phyloP scores from a whole-genome alignment of 2,113 vertebrate genomes.

The Erythrocercus mccallii region DNA sequence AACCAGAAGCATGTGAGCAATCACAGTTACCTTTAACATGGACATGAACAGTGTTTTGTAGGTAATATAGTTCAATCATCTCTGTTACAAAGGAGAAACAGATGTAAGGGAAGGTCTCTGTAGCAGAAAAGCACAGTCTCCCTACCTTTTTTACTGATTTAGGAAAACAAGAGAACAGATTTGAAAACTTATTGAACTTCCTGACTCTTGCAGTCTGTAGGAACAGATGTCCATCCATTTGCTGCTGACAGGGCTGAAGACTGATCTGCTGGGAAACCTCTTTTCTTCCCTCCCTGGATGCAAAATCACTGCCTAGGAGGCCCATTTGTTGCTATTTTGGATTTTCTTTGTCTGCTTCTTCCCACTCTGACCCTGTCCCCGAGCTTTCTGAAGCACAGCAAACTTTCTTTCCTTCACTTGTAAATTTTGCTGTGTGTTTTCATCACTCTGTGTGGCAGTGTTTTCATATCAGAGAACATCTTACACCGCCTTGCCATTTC shows the following conservation, averaged over 20 bases:
- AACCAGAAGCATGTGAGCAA: background rate
- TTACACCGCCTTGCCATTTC: background rate
- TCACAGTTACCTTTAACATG: background rate
- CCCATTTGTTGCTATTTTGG: background rate
- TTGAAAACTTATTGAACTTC: background rate
- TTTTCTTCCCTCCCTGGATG: background rate
- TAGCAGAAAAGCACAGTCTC: background rate
- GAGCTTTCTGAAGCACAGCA: background rate
- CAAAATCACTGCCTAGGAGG: background rate
- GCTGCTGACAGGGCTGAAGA: background rate
- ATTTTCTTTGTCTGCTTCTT: background rate
- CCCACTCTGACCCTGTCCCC: fast-evolving
- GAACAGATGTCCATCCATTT: fast-evolving
- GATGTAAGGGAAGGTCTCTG: background rate
- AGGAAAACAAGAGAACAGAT: background rate
- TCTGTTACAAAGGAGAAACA: background rate
- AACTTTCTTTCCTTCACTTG: background rate
- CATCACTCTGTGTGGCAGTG: background rate
- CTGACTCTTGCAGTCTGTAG: background rate
- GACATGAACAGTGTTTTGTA: background rate
- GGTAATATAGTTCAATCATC: background rate
- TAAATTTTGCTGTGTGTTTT: background rate
- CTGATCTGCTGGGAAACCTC: background rate
- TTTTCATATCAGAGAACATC: background rate
- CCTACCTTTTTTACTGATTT: background rate